Percentiles rank a stretch among this genome's conserved stretches.
These are phyloP conservation scores for Brotula barbata DNA, from an alignment of 2,797 vertebrate species.

Conservation along the genomic window DNA sequence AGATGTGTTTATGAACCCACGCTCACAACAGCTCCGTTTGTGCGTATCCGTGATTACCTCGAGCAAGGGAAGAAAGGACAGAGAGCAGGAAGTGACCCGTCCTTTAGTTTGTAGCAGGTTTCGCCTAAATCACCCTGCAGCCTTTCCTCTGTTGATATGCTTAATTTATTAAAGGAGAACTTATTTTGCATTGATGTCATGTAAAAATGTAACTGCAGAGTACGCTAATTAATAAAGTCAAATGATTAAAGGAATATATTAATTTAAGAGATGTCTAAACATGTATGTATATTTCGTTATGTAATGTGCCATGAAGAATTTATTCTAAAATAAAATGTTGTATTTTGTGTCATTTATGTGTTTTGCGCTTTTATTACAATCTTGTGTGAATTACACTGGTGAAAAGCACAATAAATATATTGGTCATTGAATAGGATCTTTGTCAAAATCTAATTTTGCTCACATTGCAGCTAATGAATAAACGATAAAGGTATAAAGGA, in stretches of 20 bases:
- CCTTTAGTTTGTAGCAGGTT: conserved; percentile 66
- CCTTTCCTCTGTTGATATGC: conserved; percentile 85
- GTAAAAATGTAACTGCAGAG: conserved; percentile 85
- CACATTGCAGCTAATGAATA: too few relatives aligned
- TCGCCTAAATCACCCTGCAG: conserved; percentile 55
- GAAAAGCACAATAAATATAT: too few relatives aligned
- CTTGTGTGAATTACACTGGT: too few relatives aligned
- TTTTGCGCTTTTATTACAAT: conserved; percentile 5
- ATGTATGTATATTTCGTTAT: conserved; percentile 99
- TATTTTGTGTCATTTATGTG: conserved; percentile 93
- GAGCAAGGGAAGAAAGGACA: conserved; percentile 31
- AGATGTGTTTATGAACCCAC: neutral
- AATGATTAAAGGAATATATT: conserved; percentile 69
- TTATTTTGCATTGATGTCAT: conserved; percentile 86
- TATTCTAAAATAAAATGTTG: conserved; percentile 88
- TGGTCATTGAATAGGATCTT: too few relatives aligned
- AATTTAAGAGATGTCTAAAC: conserved; percentile 81
- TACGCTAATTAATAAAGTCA: conserved; percentile 62
- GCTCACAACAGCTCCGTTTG: conserved; percentile 12
- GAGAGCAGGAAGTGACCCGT: conserved; percentile 48
- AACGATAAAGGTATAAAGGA: too few relatives aligned
- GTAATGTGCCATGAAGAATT: conserved; percentile 85
- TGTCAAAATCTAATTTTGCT: too few relatives aligned
- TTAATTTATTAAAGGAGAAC: conserved; percentile 93
- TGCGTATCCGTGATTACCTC: conserved; percentile 41